Percentiles rank a stretch among this genome's conserved stretches.
Evolutionary conservation across 2,113 vertebrate genomes (phyloP).

Genomic region (Daphoenositta chrysoptera): DNA sequence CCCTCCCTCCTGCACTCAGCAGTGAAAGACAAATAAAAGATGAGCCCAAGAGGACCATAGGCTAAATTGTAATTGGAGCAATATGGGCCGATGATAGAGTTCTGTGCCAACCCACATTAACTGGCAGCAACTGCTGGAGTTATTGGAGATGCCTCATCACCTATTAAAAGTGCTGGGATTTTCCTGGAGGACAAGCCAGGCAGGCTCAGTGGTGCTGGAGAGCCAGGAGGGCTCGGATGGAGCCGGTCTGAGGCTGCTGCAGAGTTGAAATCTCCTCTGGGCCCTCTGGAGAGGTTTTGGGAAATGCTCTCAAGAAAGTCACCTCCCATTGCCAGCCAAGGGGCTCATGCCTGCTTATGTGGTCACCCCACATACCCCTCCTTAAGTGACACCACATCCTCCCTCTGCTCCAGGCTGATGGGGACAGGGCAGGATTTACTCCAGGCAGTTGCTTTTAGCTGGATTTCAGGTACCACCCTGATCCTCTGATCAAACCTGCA

Average conservation of each 20-base stretch:
- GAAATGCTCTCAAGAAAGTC: not conserved
- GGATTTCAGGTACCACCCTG: not conserved
- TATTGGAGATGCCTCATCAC: conserved; percentile 56
- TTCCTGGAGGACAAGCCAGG: conserved; percentile 60
- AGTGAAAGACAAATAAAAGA: conserved; percentile 34
- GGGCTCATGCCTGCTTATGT: not conserved
- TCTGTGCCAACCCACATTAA: conserved; percentile 60
- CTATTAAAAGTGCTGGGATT: conserved; percentile 53
- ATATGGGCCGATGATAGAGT: conserved; percentile 64
- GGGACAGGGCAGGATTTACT: not conserved
- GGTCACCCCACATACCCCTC: no score
- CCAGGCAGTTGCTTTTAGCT: not conserved
- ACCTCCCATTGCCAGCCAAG: not conserved
- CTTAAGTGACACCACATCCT: not conserved
- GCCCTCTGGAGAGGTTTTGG: not conserved
- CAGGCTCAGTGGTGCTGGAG: conserved; percentile 14
- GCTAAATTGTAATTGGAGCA: conserved; percentile 72
- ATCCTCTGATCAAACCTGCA: not conserved
- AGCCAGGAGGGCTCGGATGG: not conserved
- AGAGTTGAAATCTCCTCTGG: not conserved
- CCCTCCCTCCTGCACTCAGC: not conserved
- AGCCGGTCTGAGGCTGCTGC: not conserved
- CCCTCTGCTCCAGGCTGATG: not conserved
- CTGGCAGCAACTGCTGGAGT: conserved; percentile 74
- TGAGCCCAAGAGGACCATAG: conserved; percentile 34